Base-by-base conservation (phyloP, 2,113 vertebrate species). In the Tor tambroides region DNA sequence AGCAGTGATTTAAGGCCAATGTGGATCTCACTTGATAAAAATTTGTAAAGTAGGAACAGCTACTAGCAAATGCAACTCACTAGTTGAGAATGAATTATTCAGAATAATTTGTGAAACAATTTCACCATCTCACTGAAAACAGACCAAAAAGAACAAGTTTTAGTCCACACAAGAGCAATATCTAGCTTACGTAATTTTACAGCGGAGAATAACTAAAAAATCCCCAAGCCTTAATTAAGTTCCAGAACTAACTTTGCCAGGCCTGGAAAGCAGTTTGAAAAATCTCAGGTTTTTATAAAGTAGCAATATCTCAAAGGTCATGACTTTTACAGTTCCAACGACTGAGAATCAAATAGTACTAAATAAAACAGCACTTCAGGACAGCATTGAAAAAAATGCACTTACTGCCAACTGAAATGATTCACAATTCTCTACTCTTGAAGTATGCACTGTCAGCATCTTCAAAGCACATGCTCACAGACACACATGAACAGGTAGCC, bases 241-340 rank as follows among this genome's bases (percentile, higher is more conserved):
- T 61, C 43, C 10, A 43, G 2, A 43, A 43, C 9, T 43, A 59
- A 59, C 56, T 59, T 61, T n/a, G 21, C 9, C 56, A 61, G 23
- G 56, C 7, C 56, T 59, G 56, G 56, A 59, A 23, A 23, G 12
- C 43, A 21, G 21, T 23, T 63, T 26, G 26, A 12, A 2, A 28
- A 65, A 6, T 65, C 26, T 63, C n/a, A 12, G n/a, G 10, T 12
- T 65, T 28, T 14, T 65, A 65, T 65, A 90, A 90, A 92, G 93
- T 93, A 93, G 87, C 79, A 77, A 93, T 92, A 94, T 95, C 95
- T n/a, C n/a, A n/a, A 46, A 46, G 11, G 91, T 94, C 92, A 90
- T 85, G 30, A 91, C 95, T 94, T 95, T 96, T 96, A 95, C 93
- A 88, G 88, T 87, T 89, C 90, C 88, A 91, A 92, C 94, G 94